These are phyloP conservation scores for Hemistola chrysoprasaria DNA, from an alignment of 2,888 invertebrate species.

Conservation along the genomic window DNA sequence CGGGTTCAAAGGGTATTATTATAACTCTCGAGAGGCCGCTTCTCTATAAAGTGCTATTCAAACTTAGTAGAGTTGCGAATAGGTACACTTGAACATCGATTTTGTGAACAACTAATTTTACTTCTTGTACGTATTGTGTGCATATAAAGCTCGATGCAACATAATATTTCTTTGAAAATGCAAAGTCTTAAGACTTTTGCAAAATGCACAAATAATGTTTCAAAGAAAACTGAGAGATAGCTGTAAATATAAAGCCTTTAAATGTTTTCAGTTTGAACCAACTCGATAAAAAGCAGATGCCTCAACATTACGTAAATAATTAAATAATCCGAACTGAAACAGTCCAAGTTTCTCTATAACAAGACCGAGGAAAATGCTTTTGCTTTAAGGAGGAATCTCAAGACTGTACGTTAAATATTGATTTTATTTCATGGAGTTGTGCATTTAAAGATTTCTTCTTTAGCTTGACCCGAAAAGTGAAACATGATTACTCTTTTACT, in stretches of 20 bases:
- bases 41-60: slow-evolving; percentile 45
- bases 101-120: slow-evolving; percentile 26
- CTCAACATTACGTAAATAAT: slow-evolving; percentile 29
- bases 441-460: slow-evolving; percentile 55
- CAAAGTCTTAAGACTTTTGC: neutral
- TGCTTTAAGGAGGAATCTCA: slow-evolving; percentile 20
- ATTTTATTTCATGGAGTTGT: slow-evolving; percentile 40
- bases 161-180: neutral
- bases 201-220: slow-evolving; percentile 2
- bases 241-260: slow-evolving; percentile 12
- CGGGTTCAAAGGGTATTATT: slow-evolving; percentile 39
- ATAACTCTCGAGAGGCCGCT: slow-evolving; percentile 40
- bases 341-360: slow-evolving; percentile 17
- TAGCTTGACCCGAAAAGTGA: slow-evolving; percentile 63
- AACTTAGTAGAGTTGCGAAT: slow-evolving; percentile 33
- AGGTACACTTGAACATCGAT: slow-evolving; percentile 26
- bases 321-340: slow-evolving; percentile 27
- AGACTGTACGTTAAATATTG: slow-evolving; percentile 44
- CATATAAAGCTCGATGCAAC: slow-evolving; percentile 9
- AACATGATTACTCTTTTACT: slow-evolving; percentile 67
- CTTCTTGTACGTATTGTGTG: too few species aligned
- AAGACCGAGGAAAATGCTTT: slow-evolving; percentile 19
- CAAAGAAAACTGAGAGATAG: slow-evolving; percentile 1
- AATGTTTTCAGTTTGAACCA: slow-evolving; percentile 21
- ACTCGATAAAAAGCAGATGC: slow-evolving; percentile 27